Percentiles rank a stretch among this genome's conserved stretches.
These are phyloP conservation scores for Lampropteryx suffumata DNA, from an alignment of 2,888 invertebrate genomes.

Conservation along the genomic window DNA sequence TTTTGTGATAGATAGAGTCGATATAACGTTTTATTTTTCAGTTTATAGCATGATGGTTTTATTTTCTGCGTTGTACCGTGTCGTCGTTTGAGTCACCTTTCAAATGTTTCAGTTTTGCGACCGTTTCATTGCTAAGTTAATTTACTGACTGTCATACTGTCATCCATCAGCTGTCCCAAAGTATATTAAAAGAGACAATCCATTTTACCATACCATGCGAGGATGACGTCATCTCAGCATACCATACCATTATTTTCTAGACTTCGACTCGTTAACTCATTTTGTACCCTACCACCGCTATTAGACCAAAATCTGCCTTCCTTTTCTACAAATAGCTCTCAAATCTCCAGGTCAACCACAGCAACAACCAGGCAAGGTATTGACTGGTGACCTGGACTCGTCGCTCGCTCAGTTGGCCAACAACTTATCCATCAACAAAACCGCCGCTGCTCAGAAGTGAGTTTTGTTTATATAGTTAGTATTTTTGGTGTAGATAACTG, in stretches of 20 bases:
- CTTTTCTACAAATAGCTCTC: constrained; percentile 14
- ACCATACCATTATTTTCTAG: background rate
- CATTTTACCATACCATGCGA: no score
- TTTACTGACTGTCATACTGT: constrained; percentile 4
- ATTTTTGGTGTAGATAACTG: constrained; percentile 7
- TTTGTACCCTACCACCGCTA: background rate
- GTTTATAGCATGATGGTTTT: constrained; percentile 30
- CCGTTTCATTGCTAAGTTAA: constrained; percentile 12
- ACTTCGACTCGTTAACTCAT: background rate
- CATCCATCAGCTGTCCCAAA: background rate
- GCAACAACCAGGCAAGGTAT: constrained; percentile 85
- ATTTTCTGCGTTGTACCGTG: constrained; percentile 18
- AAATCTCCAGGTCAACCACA: constrained; percentile 60
- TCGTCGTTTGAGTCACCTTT: constrained; percentile 39
- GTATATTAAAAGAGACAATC: no score
- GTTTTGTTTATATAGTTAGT: constrained; percentile 40
- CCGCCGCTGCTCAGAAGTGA: constrained; percentile 87
- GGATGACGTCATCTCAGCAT: no score
- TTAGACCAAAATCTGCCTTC: background rate
- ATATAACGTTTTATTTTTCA: constrained; percentile 26
- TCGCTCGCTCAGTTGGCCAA: constrained; percentile 96
- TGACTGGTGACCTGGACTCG: constrained; percentile 96
- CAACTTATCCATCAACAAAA: constrained; percentile 94
- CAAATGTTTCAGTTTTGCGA: constrained; percentile 23
- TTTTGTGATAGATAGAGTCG: background rate